phyloP scores from a whole-genome alignment of 2,113 vertebrate species.

The Anguilla rostrata region DNA sequence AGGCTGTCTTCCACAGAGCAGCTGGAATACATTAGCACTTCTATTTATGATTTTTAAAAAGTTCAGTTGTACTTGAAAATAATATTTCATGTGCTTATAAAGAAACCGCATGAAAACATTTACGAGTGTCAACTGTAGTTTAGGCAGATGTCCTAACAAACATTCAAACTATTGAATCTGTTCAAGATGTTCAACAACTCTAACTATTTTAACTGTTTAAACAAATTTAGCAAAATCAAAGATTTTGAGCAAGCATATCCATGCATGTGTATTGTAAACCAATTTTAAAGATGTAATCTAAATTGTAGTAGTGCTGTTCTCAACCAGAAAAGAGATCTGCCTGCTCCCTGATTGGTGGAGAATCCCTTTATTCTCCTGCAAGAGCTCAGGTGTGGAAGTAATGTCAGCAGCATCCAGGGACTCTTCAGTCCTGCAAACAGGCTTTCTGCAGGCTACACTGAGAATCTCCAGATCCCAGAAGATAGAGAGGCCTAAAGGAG shows the following conservation, averaged over 20 bases:
- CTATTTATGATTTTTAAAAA: not conserved
- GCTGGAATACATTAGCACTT: not conserved
- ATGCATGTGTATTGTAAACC: too few species aligned
- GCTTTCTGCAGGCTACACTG: not conserved
- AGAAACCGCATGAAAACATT: too few species aligned
- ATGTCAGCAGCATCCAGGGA: not conserved
- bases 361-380: not conserved
- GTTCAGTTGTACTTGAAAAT: not conserved
- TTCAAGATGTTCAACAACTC: too few species aligned
- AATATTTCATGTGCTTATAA: not conserved
- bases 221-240: too few species aligned
- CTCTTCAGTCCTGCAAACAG: not conserved
- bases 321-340: not conserved
- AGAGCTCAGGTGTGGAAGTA: not conserved
- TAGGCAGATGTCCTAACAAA: too few species aligned
- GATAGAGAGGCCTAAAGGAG: not conserved
- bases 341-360: not conserved
- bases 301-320: too few species aligned
- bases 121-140: too few species aligned
- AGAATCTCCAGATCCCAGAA: not conserved
- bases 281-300: too few species aligned
- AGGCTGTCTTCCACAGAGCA: not conserved
- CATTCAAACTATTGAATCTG: too few species aligned
- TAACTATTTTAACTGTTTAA: too few species aligned
- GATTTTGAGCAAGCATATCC: too few species aligned